Evolutionary conservation across 2,113 vertebrate species (phyloP), one percentile per base, ranked within the genome.

Genomic region (Brachyistius frenatus): DNA sequence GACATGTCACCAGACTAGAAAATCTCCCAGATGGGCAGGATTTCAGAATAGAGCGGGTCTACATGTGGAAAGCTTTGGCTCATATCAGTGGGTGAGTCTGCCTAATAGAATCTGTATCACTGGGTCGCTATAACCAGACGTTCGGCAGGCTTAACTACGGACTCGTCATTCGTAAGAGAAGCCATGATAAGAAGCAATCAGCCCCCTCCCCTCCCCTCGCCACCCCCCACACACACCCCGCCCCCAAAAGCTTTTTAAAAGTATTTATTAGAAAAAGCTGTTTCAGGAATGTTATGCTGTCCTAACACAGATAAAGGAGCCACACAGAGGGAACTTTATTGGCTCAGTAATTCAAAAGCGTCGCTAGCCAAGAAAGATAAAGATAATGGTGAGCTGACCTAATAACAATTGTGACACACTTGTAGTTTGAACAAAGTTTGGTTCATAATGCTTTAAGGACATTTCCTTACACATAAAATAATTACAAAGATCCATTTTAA

Each of bases 81-180:
- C 46, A 58, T 55, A 60, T 81, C 14, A 56, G 55, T 70, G 74
- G 68, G 58, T 66, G 41, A 15, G 36, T 50, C 67, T 67, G 39
- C 49, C 37, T 62, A 66, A 57, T 66, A 64, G 66, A 81, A 80
- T 75, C 62, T 86, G 65, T 78, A 74, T 81, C 68, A 86, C 72
- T 78, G 63, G 87, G 66, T 88, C 81, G 88, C 53, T 52, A 16
- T 60, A 57, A 47, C 84, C 82, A 88, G 82, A 87, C 89, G 84
- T 89, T 87, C 73, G 76, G 41, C 60, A 65, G 54, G 80, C 79
- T 89, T 76, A 80, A 62, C 61, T 54, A 15, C 9, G 15, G 58
- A 30, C 53, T 64, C 54, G n/a, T 67, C 44, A 70, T 87, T 65
- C 66, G 60, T 63, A 74, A 64, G 31, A 31, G 52, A 78, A 31